Evolutionary conservation across 53 echinoderm and acorn worm genomes (phyloP), one percentile per base, ranked within the genome.

Genomic region (Luidia sarsii): DNA sequence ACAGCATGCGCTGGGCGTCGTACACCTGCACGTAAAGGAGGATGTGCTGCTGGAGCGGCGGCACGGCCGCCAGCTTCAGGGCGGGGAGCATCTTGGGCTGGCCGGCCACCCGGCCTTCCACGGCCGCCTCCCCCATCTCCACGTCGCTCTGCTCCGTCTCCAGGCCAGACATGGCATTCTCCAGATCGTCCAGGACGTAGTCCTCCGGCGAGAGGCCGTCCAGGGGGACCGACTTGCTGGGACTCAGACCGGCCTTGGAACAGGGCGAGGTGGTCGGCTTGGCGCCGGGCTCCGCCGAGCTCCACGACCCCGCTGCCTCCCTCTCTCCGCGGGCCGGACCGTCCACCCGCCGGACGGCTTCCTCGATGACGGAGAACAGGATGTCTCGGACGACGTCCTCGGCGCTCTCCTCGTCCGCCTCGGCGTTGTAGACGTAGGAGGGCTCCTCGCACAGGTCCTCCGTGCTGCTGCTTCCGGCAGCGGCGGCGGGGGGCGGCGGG

Each of bases 21-120:
- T 89, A 99, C 24, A 99, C 99, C 83, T 99, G 99, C 22, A 93
- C 87, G 43, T 99, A 99, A 21, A 99, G 84, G n/a, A 99, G 73
- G 57, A 99, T 91, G 55, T 99, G 99, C 65, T 99, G 99, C 45
- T 99, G 99, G 8, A 99, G 80, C 16, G 99, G 89, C 13, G 89
- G 89, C 36, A 99, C 83, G 9, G 82, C 81, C 19, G 87, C 65
- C 23, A 94, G 79, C 51, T 92, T 95, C 29, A 88, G 75, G 10
- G 89, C 91, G 5, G 94, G 83, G 15, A 94, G 70, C 71, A 88
- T 57, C 32, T 80, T 87, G 38, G 74, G 86, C 19, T 83, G 88
- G n/a, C 63, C 86, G 7, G 74, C 16, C 10, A 24, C 35, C 45
- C 38, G 38, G 19, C 71, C 80, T 23, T 80, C 71, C 14, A 32